Evolutionary conservation across 2,888 invertebrate species (phyloP), one percentile per base, ranked within the genome.

Genomic region (Rugalucina vietnamica): DNA sequence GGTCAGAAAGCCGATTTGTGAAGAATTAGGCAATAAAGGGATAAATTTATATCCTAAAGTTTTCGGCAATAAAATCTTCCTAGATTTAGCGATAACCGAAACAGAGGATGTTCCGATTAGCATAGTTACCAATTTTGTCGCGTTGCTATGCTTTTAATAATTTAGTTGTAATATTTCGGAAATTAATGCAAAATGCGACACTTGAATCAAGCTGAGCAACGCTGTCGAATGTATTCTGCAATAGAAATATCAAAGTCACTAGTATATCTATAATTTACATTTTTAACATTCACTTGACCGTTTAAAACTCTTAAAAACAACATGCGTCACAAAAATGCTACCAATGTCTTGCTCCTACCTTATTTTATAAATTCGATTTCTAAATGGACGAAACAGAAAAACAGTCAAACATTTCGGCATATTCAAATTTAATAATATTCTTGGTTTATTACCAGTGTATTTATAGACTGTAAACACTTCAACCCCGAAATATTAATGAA

Each of bases 11-110:
- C 65, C 65, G 65, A 65, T 65, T 65, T 65, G 32, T 1, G 34
- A 10, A 5, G 34, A 32, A 10, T 65, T 65, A 65, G 65, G 18
- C 32, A 34, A 18, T 29, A 14, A 32, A n/a, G 18, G 14, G 34
- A 65, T 65, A 27, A 57, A 57, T 14, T 27, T 27, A 27, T 10
- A 29, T n/a, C n/a, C 57, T 29, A n/a, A 57, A 57, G 27, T 2
- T 57, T 57, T 57, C 57, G 57, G 24, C 57, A 57, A 57, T 57
- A 27, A 57, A 57, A 65, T 65, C 65, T 5, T 18, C 21, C 65
- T 34, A 10, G 65, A 65, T 65, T 65, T 65, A 65, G 34, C 32
- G 65, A 65, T 65, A 34, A 65, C 65, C 34, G n/a, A n/a, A n/a
- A n/a, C n/a, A 34, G 34, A 65, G 3, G n/a, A 8, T 21, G n/a